These are phyloP conservation scores for Dendroctonus ponderosae DNA, from an alignment of 1,140 invertebrate genomes.

Conservation along the genomic window DNA sequence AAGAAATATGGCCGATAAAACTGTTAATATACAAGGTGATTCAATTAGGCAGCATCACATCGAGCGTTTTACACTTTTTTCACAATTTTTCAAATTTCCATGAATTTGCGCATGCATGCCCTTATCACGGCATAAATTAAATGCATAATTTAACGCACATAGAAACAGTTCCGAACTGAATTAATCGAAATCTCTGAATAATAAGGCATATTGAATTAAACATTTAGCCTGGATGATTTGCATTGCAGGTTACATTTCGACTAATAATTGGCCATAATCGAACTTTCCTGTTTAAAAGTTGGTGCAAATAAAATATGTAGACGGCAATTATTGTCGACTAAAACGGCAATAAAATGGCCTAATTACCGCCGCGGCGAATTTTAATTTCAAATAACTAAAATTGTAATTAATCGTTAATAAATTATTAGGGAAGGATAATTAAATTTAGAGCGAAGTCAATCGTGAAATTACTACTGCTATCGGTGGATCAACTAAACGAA, in stretches of 20 bases:
- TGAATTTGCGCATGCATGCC: too few species aligned
- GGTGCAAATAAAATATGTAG: constrained; percentile 10
- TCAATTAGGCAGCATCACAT: too few species aligned
- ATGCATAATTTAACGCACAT: too few species aligned
- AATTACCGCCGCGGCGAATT: constrained; percentile 13
- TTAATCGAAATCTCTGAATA: neutral
- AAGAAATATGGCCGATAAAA: neutral
- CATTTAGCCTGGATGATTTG: neutral
- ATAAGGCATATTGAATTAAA: neutral
- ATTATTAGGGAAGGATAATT: constrained; percentile 14
- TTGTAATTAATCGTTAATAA: constrained; percentile 21
- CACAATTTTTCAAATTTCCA: too few species aligned
- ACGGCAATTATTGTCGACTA: neutral
- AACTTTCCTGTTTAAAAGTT: neutral
- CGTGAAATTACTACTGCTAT: constrained; percentile 10
- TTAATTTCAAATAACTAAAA: constrained; percentile 17
- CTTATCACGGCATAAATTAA: too few species aligned
- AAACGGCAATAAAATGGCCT: constrained; percentile 4
- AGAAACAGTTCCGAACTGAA: too few species aligned
- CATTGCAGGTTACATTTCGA: neutral
- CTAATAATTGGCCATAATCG: constrained; percentile 12
- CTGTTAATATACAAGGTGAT: too few species aligned
- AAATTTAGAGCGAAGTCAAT: constrained; percentile 8
- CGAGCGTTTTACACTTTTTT: too few species aligned
- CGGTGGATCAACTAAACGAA: constrained; percentile 1